phyloP scores from a whole-genome alignment of 2,113 vertebrate genomes.

The Xyrauchen texanus region DNA sequence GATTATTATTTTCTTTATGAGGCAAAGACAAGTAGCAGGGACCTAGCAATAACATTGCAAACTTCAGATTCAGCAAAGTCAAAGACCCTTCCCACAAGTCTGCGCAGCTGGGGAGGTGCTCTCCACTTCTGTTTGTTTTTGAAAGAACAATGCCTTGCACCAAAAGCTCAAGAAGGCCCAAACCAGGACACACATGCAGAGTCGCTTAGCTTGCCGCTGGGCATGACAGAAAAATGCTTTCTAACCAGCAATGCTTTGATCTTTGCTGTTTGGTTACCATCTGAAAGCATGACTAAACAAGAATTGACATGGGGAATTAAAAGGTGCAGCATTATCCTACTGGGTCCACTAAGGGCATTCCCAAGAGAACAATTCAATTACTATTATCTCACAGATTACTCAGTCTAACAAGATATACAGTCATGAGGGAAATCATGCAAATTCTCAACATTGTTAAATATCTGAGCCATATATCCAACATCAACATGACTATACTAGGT shows the following conservation, averaged over 20 bases:
- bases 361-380: constrained; percentile 34
- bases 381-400: constrained; percentile 28
- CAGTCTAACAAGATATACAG: constrained; percentile 39
- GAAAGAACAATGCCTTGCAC: constrained; percentile 24
- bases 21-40: constrained; percentile 32
- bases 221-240: background rate
- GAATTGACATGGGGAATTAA: constrained; percentile 43
- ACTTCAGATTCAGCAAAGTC: constrained; percentile 46
- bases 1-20: constrained; percentile 45
- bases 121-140: constrained; percentile 20
- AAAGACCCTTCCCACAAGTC: constrained; percentile 1
- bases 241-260: constrained; percentile 9
- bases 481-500: too few relatives aligned
- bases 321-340: constrained; percentile 3
- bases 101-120: constrained; percentile 5
- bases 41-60: constrained; percentile 32
- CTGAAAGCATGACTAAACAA: constrained; percentile 54
- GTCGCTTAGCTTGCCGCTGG: background rate
- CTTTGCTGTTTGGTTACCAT: constrained; percentile 37
- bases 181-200: background rate
- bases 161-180: constrained; percentile 9
- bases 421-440: background rate
- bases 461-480: constrained; percentile 1
- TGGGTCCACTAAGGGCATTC: constrained; percentile 12
- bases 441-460: constrained; percentile 20